Evolutionary conservation across 1,140 invertebrate species (phyloP).

Genomic region (Drosophila melanica): DNA sequence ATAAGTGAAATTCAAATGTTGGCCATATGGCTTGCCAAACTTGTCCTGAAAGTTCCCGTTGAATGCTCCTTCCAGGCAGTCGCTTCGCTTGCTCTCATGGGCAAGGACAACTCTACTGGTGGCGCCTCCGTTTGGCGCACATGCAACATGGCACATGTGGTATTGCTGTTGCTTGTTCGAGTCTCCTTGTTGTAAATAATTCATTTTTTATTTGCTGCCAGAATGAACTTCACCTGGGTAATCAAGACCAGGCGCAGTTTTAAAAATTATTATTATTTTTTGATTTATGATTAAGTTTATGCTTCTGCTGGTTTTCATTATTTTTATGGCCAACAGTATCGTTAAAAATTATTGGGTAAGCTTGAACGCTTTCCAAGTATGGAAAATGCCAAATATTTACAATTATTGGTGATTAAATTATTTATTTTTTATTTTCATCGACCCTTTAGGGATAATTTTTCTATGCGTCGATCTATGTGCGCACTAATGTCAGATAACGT

Average conservation of each 20-base stretch:
- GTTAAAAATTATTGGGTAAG: slow-evolving; percentile 30
- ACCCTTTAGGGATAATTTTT: too few relatives aligned
- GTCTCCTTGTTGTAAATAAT: slow-evolving; percentile 41
- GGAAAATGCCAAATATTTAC: not conserved
- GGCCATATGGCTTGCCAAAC: slow-evolving; percentile 43
- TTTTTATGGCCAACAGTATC: slow-evolving; percentile 22
- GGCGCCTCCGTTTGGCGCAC: slow-evolving; percentile 19
- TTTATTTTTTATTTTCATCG: too few relatives aligned
- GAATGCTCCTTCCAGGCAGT: slow-evolving; percentile 18
- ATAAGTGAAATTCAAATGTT: slow-evolving; percentile 44
- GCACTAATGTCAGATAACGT: too few relatives aligned
- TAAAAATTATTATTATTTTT: slow-evolving; percentile 50
- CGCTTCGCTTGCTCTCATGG: slow-evolving; percentile 2
- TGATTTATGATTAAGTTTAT: slow-evolving; percentile 49
- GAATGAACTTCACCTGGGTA: slow-evolving; percentile 41
- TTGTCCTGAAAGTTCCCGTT: slow-evolving; percentile 27
- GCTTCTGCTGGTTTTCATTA: slow-evolving; percentile 7
- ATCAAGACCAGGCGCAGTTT: slow-evolving; percentile 25
- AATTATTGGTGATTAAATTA: too few relatives aligned
- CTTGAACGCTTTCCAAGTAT: not conserved
- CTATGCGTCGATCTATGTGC: too few relatives aligned
- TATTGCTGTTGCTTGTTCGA: slow-evolving; percentile 6
- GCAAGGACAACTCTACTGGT: slow-evolving; percentile 12
- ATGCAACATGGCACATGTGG: slow-evolving; percentile 41
- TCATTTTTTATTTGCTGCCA: slow-evolving; percentile 47